Evolutionary conservation across 2,888 invertebrate species (phyloP).

Genomic region (Drosophila nr. fundita): DNA sequence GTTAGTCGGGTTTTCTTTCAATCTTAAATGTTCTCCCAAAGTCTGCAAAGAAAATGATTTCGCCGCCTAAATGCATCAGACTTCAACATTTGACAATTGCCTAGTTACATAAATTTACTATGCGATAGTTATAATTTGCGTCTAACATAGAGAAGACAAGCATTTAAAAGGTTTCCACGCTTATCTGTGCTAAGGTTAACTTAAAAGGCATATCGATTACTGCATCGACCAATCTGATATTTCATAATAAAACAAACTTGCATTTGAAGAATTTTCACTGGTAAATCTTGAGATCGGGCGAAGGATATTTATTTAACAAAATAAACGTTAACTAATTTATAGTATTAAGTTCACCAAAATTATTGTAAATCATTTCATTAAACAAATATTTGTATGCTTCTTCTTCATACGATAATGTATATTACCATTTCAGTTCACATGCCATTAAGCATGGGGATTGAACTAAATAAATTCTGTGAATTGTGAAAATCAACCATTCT

Average conservation of each 20-base stretch:
- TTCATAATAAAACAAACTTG: neutral
- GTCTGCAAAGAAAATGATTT: neutral
- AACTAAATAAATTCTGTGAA: conserved; percentile 11
- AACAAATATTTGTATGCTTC: conserved; percentile 1
- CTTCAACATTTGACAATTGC: neutral
- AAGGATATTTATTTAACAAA: conserved; percentile 1
- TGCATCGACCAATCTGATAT: conserved; percentile 4
- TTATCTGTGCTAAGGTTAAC: neutral
- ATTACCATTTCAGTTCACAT: conserved; percentile 4
- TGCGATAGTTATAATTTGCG: neutral
- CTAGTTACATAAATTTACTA: neutral
- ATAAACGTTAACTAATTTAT: conserved; percentile 3
- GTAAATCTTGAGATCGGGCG: neutral
- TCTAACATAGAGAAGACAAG: neutral
- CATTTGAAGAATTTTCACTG: conserved; percentile 5
- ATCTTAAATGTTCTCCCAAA: neutral
- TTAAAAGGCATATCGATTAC: conserved; percentile 17
- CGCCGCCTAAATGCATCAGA: neutral
- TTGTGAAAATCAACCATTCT: conserved; percentile 6
- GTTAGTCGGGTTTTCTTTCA: neutral
- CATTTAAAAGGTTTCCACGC: conserved; percentile 1
- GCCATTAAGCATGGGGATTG: conserved; percentile 1
- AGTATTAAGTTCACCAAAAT: neutral
- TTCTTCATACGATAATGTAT: neutral
- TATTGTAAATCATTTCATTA: conserved; percentile 4